Evolutionary conservation across 1,140 invertebrate genomes (phyloP).

Genomic region (Leptinotarsa defecta): DNA sequence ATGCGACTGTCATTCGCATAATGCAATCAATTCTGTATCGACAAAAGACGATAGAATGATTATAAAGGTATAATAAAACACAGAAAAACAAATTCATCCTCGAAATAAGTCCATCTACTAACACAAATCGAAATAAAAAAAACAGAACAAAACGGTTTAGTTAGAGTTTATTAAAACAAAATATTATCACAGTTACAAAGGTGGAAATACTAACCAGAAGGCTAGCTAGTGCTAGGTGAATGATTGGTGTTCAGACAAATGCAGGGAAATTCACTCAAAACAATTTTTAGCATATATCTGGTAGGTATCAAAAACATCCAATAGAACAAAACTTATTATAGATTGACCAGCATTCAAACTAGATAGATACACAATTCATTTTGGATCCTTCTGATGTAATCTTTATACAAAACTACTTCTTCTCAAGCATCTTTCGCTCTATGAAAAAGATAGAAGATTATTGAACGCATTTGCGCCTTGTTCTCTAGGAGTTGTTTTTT

Average conservation of each 20-base stretch:
- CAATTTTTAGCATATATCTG: neutral
- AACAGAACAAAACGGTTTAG: constrained; percentile 34
- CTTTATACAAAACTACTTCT: neutral
- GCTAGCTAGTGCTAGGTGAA: constrained; percentile 14
- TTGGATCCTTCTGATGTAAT: neutral
- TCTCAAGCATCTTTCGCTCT: neutral
- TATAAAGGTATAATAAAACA: too few species aligned
- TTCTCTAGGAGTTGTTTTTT: too few species aligned
- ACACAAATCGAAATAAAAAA: constrained; percentile 22
- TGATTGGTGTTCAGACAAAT: constrained; percentile 10
- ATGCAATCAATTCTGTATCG: too few species aligned
- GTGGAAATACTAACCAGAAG: constrained; percentile 22
- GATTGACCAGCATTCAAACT: neutral
- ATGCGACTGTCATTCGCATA: too few species aligned
- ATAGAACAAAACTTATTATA: neutral
- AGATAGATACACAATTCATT: neutral
- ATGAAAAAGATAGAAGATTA: neutral
- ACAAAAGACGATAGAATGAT: constrained; percentile 11
- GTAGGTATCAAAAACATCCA: neutral
- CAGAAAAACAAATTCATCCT: too few species aligned
- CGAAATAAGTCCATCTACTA: too few species aligned
- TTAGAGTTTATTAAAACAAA: constrained; percentile 42
- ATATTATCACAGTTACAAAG: constrained; percentile 38
- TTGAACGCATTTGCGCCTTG: too few species aligned
- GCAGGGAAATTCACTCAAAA: neutral